These are phyloP conservation scores for Chaenocephalus aceratus DNA, from an alignment of 2,113 vertebrate species.

Conservation along the genomic window DNA sequence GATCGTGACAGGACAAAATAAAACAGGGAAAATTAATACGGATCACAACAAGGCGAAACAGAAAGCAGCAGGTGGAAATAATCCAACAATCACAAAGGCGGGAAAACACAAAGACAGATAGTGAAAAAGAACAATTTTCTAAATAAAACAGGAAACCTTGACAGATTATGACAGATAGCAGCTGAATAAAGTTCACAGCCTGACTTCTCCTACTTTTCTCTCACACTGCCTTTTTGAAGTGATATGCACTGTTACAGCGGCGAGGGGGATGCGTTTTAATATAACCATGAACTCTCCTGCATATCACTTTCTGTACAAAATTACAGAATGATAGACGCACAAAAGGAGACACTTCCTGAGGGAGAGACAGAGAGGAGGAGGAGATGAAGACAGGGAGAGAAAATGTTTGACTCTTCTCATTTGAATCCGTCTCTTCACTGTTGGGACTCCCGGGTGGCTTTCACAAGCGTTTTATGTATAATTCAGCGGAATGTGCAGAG, in stretches of 20 bases:
- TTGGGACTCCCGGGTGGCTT: slow-evolving; percentile 75
- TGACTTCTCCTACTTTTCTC: background rate
- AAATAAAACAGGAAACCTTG: too few relatives aligned
- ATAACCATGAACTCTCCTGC: slow-evolving; percentile 34
- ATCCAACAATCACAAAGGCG: too few relatives aligned
- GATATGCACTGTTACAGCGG: background rate
- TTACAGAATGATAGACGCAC: slow-evolving; percentile 53
- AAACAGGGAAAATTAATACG: too few relatives aligned
- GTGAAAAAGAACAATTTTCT: too few relatives aligned
- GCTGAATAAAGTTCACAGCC: slow-evolving; percentile 9
- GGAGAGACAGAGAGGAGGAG: slow-evolving; percentile 47
- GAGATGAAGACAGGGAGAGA: slow-evolving; percentile 57
- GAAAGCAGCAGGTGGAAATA: too few relatives aligned
- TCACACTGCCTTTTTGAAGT: slow-evolving; percentile 22
- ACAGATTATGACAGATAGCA: too few relatives aligned
- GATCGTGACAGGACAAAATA: too few relatives aligned
- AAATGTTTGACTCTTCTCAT: slow-evolving; percentile 63
- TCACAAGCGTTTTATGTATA: slow-evolving; percentile 81
- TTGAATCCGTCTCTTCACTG: slow-evolving; percentile 67
- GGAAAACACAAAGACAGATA: too few relatives aligned
- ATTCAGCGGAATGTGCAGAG: slow-evolving; percentile 81
- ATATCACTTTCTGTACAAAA: slow-evolving; percentile 56
- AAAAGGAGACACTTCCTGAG: slow-evolving; percentile 57
- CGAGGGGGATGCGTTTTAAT: slow-evolving; percentile 21
- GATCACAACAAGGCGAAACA: too few relatives aligned